Evolutionary conservation across 2,113 vertebrate species (phyloP).

Genomic region (Carollia perspicillata): DNA sequence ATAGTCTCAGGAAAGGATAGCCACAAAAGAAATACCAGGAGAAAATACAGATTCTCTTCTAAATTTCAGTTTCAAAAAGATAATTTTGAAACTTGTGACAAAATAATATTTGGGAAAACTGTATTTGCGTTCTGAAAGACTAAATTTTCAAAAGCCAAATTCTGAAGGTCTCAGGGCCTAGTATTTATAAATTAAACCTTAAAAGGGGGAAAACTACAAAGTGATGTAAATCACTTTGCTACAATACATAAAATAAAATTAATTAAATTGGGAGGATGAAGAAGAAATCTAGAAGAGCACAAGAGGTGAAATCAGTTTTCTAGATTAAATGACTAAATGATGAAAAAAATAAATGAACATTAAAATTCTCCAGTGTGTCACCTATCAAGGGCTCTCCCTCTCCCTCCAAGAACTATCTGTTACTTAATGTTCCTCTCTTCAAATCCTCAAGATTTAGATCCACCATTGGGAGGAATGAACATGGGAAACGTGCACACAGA

Average conservation of each 20-base stretch:
- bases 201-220: rapidly evolving
- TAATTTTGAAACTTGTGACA: background rate
- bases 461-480: background rate
- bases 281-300: background rate
- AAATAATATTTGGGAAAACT: background rate
- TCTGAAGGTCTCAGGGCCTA: background rate
- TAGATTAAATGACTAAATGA: too few relatives aligned
- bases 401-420: background rate
- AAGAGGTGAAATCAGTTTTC: background rate
- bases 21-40: background rate
- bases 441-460: background rate
- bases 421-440: background rate
- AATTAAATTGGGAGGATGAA: background rate
- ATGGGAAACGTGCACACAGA: background rate
- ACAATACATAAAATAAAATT: background rate
- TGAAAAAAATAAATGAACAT: background rate
- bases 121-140: background rate
- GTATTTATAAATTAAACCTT: background rate
- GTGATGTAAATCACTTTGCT: background rate
- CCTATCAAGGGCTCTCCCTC: rapidly evolving
- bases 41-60: background rate
- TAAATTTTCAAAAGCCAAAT: background rate
- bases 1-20: background rate
- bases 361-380: background rate
- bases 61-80: background rate